Evolutionary conservation across 2,888 invertebrate species (phyloP).

Genomic region (Epirrhoe tristata): DNA sequence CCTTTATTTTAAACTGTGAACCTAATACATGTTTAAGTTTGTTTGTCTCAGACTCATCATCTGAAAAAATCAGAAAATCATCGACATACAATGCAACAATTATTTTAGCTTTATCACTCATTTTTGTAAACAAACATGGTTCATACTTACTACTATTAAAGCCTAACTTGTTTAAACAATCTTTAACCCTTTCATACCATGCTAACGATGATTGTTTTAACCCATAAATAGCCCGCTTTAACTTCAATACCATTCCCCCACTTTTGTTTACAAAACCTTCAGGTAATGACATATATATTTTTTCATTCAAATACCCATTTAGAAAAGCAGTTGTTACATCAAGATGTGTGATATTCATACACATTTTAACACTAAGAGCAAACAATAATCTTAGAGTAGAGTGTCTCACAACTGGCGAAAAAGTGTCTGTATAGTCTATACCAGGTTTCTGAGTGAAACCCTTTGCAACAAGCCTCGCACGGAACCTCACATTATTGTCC

Average conservation of each 20-base stretch:
- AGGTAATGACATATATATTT: conserved; percentile 12
- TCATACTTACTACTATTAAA: conserved; percentile 33
- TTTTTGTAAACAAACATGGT: neutral
- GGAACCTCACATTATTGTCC: conserved; percentile 4
- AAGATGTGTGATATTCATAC: conserved; percentile 10
- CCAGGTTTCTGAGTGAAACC: conserved; percentile 15
- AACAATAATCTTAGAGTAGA: conserved; percentile 16
- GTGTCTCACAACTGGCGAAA: conserved; percentile 17
- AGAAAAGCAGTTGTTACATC: conserved; percentile 24
- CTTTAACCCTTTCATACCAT: conserved; percentile 45
- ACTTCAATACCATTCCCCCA: conserved; percentile 6
- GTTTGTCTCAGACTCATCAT: neutral
- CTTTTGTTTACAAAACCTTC: conserved; percentile 12
- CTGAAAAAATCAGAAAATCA: conserved; percentile 8
- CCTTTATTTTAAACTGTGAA: neutral
- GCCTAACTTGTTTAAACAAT: conserved; percentile 28
- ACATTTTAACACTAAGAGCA: neutral
- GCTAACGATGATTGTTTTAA: conserved; percentile 12
- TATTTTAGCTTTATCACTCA: neutral
- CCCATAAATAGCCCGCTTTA: conserved; percentile 7
- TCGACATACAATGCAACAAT: neutral
- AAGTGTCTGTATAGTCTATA: conserved; percentile 17
- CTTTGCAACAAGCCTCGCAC: conserved; percentile 18
- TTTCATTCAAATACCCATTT: conserved; percentile 11
- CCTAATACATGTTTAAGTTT: neutral